Conservation (phyloP, 1,140 invertebrate species). For the Dinoponera quadriceps region DNA sequence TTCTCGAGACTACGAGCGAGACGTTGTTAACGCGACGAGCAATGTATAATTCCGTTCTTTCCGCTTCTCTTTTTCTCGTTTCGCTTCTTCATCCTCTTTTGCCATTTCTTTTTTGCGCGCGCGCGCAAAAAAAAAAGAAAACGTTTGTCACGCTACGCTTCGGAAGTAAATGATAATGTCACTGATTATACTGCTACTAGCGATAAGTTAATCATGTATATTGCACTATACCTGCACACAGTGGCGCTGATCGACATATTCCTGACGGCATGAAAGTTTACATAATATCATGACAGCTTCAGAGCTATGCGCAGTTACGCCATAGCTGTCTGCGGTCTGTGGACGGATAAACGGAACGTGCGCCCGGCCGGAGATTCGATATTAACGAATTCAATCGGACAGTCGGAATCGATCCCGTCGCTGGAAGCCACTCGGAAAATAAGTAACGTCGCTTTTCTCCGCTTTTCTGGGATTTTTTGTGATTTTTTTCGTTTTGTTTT, state of each 20-base stretch:
- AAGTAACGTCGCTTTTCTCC: not conserved
- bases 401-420: not conserved
- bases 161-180: constrained; percentile 30
- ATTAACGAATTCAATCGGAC: constrained; percentile 5
- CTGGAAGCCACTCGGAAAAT: not conserved
- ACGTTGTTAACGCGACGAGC: no score
- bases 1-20: no score
- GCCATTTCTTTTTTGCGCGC: no score
- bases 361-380: not conserved
- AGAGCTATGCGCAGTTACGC: constrained; percentile 15
- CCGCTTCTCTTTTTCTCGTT: no score
- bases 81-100: no score
- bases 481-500: not conserved
- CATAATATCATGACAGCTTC: constrained; percentile 65
- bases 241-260: constrained; percentile 92
- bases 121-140: no score
- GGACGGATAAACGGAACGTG: constrained; percentile 20
- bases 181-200: not conserved
- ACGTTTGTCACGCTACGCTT: not conserved
- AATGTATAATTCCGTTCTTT: no score
- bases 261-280: constrained; percentile 88
- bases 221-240: constrained; percentile 91
- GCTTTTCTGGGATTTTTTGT: not conserved
- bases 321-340: constrained; percentile 36
- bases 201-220: constrained; percentile 28